Base-by-base conservation (phyloP, 2,797 vertebrate genomes). In the Choloepus didactylus region DNA sequence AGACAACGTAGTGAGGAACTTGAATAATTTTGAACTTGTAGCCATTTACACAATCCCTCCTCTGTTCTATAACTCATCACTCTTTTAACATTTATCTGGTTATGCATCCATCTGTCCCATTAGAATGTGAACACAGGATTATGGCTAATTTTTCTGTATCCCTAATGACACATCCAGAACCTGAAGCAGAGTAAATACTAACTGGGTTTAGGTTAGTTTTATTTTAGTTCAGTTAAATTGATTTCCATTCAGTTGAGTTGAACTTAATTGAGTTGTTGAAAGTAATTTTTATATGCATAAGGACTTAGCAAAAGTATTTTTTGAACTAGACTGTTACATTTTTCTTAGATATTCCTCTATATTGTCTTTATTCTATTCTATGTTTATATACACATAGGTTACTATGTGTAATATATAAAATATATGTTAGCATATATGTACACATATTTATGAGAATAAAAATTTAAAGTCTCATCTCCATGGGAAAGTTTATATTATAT, bases 331-430 rank as follows among this genome's bases (percentile, higher is more conserved):
- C 69, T 75, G 12, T 16, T 25, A 35, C 4, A 18, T 56, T 56
- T 54, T 3, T 9, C 9, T n/a, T 16, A 59, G 2, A 0, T 3
- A 1, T 21, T 44, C 51, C n/a, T 29, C 62, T 1, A 12, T 49
- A 5, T 14, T 44, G 25, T 44, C 62, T 18, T 31, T 23, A 6
- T 70, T 56, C 54, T 18, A 56, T 56, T 56, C n/a, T 10, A 38
- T 16, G 15, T 64, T 38, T 9, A 6, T 7, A 4, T 2, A 38
- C 1, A 0, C 1, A 3, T 6, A 11, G 21, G 16, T 31, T 41
- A 35, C 8, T 62, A 62, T 12, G 11, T 7, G 3, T 15, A 8
- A 7, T 6, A 56, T 15, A 9, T 6, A 29, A 29, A 16, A 54
- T 15, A 59, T 1, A 16, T 4, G 14, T 5, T 11, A 38, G 59